Percentiles rank a stretch among this genome's conserved stretches.
Conservation (phyloP, 1,140 invertebrate genomes). For the Helicoverpa armigera region DNA sequence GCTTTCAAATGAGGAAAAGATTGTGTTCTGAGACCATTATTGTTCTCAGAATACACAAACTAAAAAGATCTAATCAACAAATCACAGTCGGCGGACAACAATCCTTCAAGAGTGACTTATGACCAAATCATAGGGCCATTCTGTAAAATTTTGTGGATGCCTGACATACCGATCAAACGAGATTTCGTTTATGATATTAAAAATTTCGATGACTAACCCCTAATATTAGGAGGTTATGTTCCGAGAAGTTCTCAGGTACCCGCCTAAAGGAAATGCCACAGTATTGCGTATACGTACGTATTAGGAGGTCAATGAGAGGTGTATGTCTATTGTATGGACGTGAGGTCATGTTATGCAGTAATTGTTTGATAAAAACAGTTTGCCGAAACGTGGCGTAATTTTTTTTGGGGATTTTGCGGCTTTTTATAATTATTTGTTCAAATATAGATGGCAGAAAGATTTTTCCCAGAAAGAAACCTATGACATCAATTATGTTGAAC, state of each 20-base stretch:
- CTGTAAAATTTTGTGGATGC: conserved; percentile 35
- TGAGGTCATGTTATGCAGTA: conserved; percentile 30
- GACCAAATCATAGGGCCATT: conserved; percentile 36
- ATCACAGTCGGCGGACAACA: conserved; percentile 21
- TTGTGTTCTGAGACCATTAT: background rate
- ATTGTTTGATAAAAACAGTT: conserved; percentile 2
- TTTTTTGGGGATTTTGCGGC: conserved; percentile 1
- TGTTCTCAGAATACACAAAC: conserved; percentile 21
- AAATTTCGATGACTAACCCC: conserved; percentile 65
- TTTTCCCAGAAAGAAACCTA: too few species aligned
- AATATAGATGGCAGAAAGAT: background rate
- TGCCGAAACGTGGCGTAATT: conserved; percentile 9
- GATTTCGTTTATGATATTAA: conserved; percentile 49
- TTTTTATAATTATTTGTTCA: background rate
- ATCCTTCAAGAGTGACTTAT: conserved; percentile 34
- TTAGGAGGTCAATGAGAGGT: conserved; percentile 27
- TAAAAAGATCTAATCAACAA: conserved; percentile 26
- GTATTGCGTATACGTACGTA: conserved; percentile 25
- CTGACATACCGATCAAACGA: conserved; percentile 51
- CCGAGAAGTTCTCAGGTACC: conserved; percentile 59
- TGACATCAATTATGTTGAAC: too few species aligned
- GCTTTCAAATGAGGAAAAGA: conserved; percentile 22
- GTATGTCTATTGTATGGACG: conserved; percentile 27
- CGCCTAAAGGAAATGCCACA: conserved; percentile 65
- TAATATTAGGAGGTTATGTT: conserved; percentile 60